A percentile compares a stretch with the other conserved stretches of the same genome.
Conservation (phyloP, 64 coral and sea anemone genomes). For the Stylophora pistillata region DNA sequence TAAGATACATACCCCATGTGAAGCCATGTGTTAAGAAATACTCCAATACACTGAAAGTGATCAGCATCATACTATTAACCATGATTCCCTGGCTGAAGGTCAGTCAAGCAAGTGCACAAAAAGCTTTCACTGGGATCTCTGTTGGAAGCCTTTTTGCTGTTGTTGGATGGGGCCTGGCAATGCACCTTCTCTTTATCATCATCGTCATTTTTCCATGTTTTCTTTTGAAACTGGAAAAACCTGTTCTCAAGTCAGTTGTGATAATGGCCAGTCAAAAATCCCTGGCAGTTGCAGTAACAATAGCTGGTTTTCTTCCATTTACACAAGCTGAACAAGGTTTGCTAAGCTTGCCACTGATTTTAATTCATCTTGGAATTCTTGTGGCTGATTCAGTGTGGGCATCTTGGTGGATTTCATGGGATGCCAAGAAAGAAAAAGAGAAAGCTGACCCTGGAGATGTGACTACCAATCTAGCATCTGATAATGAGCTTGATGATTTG, state of each 20-base stretch:
- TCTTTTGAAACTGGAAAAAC: constrained; percentile 55
- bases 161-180: constrained; percentile 67
- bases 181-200: constrained; percentile 65
- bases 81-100: constrained; percentile 99
- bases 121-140: constrained; percentile 61
- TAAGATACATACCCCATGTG: constrained; percentile 68
- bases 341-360: constrained; percentile 74
- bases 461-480: not conserved
- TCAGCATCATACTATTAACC: constrained; percentile 71
- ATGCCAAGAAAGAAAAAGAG: constrained; percentile 44
- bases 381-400: constrained; percentile 83
- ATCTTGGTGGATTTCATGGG: constrained; percentile 59
- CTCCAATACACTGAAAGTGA: constrained; percentile 73
- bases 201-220: constrained; percentile 59
- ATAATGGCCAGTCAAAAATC: constrained; percentile 94
- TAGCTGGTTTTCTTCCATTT: constrained; percentile 77
- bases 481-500: not conserved
- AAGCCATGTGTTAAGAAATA: constrained; percentile 75
- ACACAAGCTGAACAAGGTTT: constrained; percentile 73
- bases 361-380: constrained; percentile 80
- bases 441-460: not conserved
- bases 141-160: constrained; percentile 71
- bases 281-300: constrained; percentile 74
- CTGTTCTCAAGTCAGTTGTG: constrained; percentile 66
- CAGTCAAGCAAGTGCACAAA: constrained; percentile 77